phyloP scores from a whole-genome alignment of 2,888 invertebrate species.

The Drosophila borealis region DNA sequence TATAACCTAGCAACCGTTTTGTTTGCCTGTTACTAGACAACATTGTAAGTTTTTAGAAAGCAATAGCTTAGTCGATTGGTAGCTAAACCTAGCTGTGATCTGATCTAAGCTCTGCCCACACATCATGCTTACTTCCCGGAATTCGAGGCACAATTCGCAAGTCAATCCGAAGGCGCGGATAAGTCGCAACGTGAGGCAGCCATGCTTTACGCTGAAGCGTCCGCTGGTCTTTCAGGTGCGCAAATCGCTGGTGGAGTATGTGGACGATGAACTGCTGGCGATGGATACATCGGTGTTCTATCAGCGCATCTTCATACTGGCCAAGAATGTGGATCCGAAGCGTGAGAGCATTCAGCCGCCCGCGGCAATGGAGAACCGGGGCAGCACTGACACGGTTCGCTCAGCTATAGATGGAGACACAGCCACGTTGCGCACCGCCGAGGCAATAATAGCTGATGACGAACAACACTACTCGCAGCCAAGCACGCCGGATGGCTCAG shows the following conservation, averaged over 20 bases:
- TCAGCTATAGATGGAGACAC: constrained; percentile 10
- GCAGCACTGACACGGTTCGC: neutral
- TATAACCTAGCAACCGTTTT: constrained; percentile 46
- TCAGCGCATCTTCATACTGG: constrained; percentile 76
- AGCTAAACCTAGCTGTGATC: neutral
- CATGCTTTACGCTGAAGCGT: constrained; percentile 54
- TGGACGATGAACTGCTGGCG: constrained; percentile 62
- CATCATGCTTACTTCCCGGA: constrained; percentile 6
- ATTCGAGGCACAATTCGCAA: neutral
- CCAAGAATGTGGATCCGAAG: constrained; percentile 53
- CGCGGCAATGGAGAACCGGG: too few relatives aligned
- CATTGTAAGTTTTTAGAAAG: constrained; percentile 10
- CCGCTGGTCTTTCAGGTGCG: constrained; percentile 63
- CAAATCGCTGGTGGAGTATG: constrained; percentile 71
- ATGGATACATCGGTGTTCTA: constrained; percentile 73
- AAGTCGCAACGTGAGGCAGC: constrained; percentile 5
- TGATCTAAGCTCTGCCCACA: neutral
- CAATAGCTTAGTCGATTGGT: constrained; percentile 7
- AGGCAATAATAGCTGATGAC: constrained; percentile 7
- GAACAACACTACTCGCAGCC: constrained; percentile 35
- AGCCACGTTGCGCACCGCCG: constrained; percentile 2
- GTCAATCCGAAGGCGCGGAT: neutral
- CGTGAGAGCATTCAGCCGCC: neutral
- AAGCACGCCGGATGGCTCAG: constrained; percentile 4
- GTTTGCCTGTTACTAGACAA: constrained; percentile 27